Conservation (phyloP, 2,113 vertebrate genomes). For the Thalassarche chlororhynchos region DNA sequence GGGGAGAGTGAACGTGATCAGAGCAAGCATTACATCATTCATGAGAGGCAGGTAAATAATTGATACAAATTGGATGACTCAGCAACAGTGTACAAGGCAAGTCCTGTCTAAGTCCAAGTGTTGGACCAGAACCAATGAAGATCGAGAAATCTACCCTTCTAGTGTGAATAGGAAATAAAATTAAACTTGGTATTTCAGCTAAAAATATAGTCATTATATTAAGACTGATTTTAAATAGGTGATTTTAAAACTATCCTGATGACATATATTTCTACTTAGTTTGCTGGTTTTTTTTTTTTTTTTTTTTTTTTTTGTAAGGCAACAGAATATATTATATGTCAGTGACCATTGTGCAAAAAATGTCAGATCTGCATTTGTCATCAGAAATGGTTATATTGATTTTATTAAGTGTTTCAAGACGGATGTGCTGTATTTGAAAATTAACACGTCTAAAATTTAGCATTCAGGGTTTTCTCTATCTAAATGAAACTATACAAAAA, state of each 20-base stretch:
- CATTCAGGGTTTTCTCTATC: background rate
- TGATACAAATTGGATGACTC: background rate
- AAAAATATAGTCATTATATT: background rate
- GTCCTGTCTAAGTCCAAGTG: background rate
- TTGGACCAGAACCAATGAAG: background rate
- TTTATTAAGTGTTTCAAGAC: slow-evolving; percentile 14
- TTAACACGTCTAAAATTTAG: background rate
- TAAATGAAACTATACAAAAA: background rate
- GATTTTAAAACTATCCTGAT: background rate
- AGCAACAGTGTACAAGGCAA: background rate
- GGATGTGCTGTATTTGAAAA: background rate
- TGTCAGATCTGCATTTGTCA: background rate
- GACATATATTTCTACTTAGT: background rate
- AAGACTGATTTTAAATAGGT: background rate
- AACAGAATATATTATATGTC: background rate
- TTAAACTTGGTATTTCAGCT: background rate
- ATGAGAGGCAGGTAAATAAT: background rate
- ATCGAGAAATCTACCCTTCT: background rate
- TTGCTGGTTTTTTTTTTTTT: background rate
- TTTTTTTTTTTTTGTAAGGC: background rate
- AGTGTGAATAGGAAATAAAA: background rate
- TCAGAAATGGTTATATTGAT: slow-evolving; percentile 23
- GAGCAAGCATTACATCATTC: background rate
- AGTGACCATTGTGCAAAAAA: background rate
- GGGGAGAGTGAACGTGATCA: background rate